Conservation (phyloP, 2,113 vertebrate species). For the Pyxicephalus adspersus region DNA sequence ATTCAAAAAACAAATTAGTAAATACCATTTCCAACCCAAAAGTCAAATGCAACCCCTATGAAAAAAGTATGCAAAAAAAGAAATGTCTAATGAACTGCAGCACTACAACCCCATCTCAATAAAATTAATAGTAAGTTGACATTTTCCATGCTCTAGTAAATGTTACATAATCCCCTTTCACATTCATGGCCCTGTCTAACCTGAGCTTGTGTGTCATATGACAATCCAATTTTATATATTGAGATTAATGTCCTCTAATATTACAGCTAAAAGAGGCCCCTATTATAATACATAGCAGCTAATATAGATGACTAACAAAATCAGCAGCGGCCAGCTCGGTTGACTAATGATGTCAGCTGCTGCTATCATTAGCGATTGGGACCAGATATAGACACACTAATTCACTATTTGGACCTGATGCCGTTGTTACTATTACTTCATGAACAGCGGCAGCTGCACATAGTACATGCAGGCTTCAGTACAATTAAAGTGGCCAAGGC, state of each 20-base stretch:
- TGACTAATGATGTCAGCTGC: conserved; percentile 6
- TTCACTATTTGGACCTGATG: conserved; percentile 3
- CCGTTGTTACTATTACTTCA: neutral
- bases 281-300: neutral
- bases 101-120: neutral
- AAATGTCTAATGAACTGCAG: neutral
- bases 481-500: too few species aligned
- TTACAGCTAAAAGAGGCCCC: neutral
- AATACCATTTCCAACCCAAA: too few species aligned
- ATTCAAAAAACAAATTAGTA: too few species aligned
- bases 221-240: conserved; percentile 5
- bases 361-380: neutral
- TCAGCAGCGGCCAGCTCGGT: neutral
- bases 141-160: conserved; percentile 6
- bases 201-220: neutral
- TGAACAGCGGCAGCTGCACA: neutral
- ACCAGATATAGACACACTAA: neutral
- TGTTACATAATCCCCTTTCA: neutral
- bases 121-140: neutral
- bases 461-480: neutral
- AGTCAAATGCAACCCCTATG: too few species aligned
- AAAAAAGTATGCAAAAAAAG: neutral
- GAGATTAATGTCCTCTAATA: conserved; percentile 8
- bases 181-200: neutral
- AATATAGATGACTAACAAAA: conserved; percentile 11